Percentiles rank a stretch among this genome's conserved stretches.
These are phyloP conservation scores for Ichneumoninae sp. DNA, from an alignment of 2,888 invertebrate species.

Conservation along the genomic window DNA sequence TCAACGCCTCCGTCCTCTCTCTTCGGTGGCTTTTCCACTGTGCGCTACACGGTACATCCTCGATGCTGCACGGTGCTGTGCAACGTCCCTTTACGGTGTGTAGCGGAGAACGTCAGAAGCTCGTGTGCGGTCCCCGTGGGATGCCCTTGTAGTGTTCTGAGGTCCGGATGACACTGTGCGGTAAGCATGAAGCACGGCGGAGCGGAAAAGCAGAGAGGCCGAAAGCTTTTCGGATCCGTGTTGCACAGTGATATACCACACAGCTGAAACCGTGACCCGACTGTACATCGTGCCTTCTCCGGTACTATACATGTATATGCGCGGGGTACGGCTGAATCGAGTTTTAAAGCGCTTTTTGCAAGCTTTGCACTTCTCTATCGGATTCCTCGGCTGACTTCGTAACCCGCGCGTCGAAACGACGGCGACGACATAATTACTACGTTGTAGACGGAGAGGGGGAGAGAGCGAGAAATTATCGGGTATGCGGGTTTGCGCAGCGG, in stretches of 20 bases:
- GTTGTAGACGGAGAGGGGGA: background rate
- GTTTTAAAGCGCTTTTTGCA: conserved; percentile 50
- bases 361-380: conserved; percentile 52
- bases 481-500: background rate
- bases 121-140: conserved; percentile 49
- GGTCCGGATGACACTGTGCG: conserved; percentile 43
- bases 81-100: background rate
- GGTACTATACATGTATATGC: conserved; percentile 11
- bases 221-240: conserved; percentile 60
- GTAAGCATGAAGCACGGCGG: conserved; percentile 62
- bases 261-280: conserved; percentile 49
- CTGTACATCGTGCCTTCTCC: conserved; percentile 15
- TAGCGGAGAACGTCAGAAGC: conserved; percentile 30
- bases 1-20: conserved; percentile 3
- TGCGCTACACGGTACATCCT: conserved; percentile 12
- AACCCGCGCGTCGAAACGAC: background rate
- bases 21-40: conserved; percentile 36
- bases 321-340: conserved; percentile 39
- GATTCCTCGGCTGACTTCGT: conserved; percentile 27
- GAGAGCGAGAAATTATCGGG: conserved; percentile 14
- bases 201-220: conserved; percentile 29
- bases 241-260: conserved; percentile 48
- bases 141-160: conserved; percentile 51
- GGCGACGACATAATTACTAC: conserved; percentile 13
- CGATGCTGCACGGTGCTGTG: background rate